Base-by-base conservation (phyloP, 1,140 invertebrate genomes). In the Cepaea nemoralis region DNA sequence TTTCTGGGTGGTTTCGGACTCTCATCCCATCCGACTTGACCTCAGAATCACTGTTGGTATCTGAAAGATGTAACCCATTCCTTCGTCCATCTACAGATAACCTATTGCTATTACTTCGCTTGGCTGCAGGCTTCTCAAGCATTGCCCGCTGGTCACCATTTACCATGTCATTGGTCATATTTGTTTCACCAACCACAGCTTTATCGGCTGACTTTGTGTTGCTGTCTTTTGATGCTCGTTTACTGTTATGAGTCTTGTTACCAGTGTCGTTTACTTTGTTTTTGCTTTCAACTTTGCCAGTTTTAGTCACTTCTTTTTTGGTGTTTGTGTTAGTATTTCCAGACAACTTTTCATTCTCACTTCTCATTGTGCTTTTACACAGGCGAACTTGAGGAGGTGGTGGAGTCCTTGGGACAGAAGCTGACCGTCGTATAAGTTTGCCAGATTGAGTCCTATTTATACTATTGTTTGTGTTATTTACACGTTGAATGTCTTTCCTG, bases 11-110 rank as follows among this genome's bases (percentile, higher is more conserved):
- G n/a, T n/a, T n/a, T n/a, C n/a, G n/a, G n/a, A n/a, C n/a, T n/a
- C n/a, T n/a, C n/a, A n/a, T 88, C 39, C 82, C 83, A 14, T 86
- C 81, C 5, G 83, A 77, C 10, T 45, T 82, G 33, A 83, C 66
- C 48, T 90, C 89, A 24, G 77, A 83, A 59, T 90, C 89, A 83
- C 88, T 89, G 27, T 89, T 88, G 73, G 88, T 87, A 83, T 84
- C 85, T 10, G 84, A 83, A 74, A 90, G 82, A 75, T 87, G 86
- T 66, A 83, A 80, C 55, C 88, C 86, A 59, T 89, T 85, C 55
- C 89, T 71, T 22, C 88, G 83, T 50, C 85, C 81, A 77, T 89
- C 88, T 35, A 81, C 71, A 27, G 82, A 83, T 55, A 88, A 80
- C 27, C 87, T 67, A 59, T 83, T 84, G 6, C 81, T 80, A 59